Evolutionary conservation across 2,113 vertebrate species (phyloP), one percentile per base, ranked within the genome.

Genomic region (Rafetus swinhoei): DNA sequence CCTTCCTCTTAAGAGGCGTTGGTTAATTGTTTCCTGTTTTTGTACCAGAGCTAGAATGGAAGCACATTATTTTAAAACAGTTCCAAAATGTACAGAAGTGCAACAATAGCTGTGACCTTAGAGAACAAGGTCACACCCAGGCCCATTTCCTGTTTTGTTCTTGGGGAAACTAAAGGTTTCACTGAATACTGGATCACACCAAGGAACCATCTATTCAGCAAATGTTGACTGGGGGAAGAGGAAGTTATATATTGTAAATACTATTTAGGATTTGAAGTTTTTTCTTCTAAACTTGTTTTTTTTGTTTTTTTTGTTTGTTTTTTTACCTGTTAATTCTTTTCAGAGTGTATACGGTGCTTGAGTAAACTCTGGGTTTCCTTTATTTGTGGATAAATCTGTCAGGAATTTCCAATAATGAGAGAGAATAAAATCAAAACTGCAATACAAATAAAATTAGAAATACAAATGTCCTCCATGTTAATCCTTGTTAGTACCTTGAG

Each of bases 11-110:
- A 4, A 97, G 95, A 97, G 97, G 96, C 96, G 95, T 96, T 97
- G 97, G 89, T 96, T 97, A 92, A 95, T 94, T 94, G 54, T 95
- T 97, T 98, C 97, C 97, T 98, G 97, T 98, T 98, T 97, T 98
- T 97, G 95, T 97, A 97, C 95, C 29, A 21, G 77, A 92, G 93
- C 95, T 97, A 87, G 90, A 95, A 92, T 97, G 95, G 96, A 97
- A 97, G 90, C 85, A 7, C 94, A 90, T 94, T 92, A 12, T 90
- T 97, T 95, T 96, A 96, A 97, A 97, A 96, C 96, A 84, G 94
- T 98, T 97, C 97, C 97, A 97, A 97, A 97, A 79, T 96, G 94
- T 95, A 96, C 95, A 97, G 96, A 94, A 96, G 94, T 92, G 93
- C 95, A 97, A 98, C 97, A 97, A 96, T 98, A 95, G 96, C 79